phyloP scores from a whole-genome alignment of 2,797 vertebrate species.

The Brachymystax lenok region DNA sequence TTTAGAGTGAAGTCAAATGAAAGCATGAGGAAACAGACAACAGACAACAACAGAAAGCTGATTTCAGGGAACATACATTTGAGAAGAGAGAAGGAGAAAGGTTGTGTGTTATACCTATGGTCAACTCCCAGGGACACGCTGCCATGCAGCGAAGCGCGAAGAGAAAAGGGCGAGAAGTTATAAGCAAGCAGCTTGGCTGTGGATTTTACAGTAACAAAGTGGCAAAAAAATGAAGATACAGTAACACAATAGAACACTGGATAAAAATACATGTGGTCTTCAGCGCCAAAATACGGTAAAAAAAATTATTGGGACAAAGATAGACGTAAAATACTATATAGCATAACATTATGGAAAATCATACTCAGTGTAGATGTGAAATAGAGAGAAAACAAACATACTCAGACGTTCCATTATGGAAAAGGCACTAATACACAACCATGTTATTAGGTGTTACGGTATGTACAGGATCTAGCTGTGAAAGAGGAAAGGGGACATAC shows the following conservation, averaged over 20 bases:
- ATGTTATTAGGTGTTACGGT: background rate
- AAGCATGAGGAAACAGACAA: background rate
- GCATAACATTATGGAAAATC: too few relatives aligned
- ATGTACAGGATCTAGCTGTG: background rate
- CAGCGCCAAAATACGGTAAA: background rate
- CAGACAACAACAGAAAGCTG: background rate
- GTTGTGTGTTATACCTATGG: slow-evolving; percentile 85
- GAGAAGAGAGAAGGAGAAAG: background rate
- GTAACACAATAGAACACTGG: too few relatives aligned
- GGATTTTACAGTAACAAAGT: slow-evolving; percentile 49
- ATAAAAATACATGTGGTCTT: background rate
- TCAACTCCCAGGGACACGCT: slow-evolving; percentile 90
- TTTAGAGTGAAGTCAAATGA: background rate
- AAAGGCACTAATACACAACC: too few relatives aligned
- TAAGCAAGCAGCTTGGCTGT: slow-evolving; percentile 23
- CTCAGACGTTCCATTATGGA: too few relatives aligned
- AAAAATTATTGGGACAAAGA: background rate
- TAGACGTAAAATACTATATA: too few relatives aligned
- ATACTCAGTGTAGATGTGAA: too few relatives aligned
- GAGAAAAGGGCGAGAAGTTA: slow-evolving; percentile 60
- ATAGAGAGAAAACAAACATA: too few relatives aligned
- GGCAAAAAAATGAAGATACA: slow-evolving; percentile 69
- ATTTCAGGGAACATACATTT: background rate
- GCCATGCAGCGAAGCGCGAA: slow-evolving; percentile 55
- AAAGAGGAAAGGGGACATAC: slow-evolving; percentile 66